Percentiles rank a stretch among this genome's conserved stretches.
These are phyloP conservation scores for Anoplophora glabripennis DNA, from an alignment of 1,140 invertebrate genomes.

Conservation along the genomic window DNA sequence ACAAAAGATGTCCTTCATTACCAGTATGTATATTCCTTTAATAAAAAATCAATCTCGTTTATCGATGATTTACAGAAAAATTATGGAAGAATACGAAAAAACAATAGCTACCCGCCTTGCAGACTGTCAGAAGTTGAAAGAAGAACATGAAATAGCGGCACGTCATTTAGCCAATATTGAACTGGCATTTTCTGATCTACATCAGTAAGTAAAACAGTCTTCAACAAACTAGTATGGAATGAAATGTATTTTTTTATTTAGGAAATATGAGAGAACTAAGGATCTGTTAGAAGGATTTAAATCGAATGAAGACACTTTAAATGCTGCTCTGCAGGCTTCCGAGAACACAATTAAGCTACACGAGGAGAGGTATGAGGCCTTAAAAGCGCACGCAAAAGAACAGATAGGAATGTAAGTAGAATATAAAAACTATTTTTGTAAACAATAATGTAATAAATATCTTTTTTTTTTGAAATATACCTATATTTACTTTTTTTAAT, in stretches of 20 bases:
- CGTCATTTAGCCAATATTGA: no score
- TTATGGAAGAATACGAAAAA: constrained; percentile 40
- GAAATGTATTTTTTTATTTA: no score
- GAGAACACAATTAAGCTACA: constrained; percentile 53
- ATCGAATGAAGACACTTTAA: constrained; percentile 56
- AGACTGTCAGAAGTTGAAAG: constrained; percentile 29
- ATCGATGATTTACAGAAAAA: no score
- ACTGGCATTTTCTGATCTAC: constrained; percentile 33
- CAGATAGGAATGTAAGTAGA: no score
- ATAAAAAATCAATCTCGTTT: background rate
- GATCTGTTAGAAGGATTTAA: constrained; percentile 55
- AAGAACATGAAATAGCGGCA: constrained; percentile 29
- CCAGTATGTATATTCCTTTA: constrained; percentile 19
- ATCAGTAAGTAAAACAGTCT: background rate
- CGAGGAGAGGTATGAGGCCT: constrained; percentile 54
- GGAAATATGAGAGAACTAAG: constrained; percentile 59
- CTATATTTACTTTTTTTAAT: constrained; percentile 9
- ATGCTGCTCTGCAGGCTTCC: constrained; percentile 52
- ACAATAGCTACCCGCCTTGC: constrained; percentile 23
- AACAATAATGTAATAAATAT: no score
- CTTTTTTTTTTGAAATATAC: background rate
- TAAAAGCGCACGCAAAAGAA: constrained; percentile 56
- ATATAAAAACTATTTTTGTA: background rate
- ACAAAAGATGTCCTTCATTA: constrained; percentile 18
- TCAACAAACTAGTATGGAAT: no score